Conservation (phyloP, 2,797 vertebrate species). For the Manis javanica region DNA sequence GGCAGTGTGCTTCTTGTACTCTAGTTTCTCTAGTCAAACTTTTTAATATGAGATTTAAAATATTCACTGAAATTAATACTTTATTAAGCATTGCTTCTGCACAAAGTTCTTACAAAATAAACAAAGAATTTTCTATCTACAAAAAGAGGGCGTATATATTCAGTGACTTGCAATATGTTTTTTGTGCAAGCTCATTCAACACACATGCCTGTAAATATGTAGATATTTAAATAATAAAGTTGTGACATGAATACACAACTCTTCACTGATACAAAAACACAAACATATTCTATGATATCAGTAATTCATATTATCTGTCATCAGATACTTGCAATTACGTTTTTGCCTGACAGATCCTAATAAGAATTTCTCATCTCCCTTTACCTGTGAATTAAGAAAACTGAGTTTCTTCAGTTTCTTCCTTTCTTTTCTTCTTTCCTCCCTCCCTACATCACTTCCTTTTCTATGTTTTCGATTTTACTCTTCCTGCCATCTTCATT, state of each 20-base stretch:
- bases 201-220: neutral
- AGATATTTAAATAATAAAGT: neutral
- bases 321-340: neutral
- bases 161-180: neutral
- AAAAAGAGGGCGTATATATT: neutral
- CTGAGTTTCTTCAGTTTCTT: neutral
- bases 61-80: neutral
- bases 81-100: neutral
- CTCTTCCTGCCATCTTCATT: neutral
- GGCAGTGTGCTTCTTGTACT: neutral
- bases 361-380: neutral
- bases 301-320: neutral
- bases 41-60: slow-evolving; percentile 39
- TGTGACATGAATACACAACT: neutral
- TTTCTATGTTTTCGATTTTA: neutral
- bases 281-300: slow-evolving; percentile 4
- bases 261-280: neutral
- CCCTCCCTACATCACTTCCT: neutral
- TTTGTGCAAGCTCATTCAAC: neutral
- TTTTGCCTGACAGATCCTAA: neutral
- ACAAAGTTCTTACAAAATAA: neutral
- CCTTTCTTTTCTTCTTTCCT: neutral
- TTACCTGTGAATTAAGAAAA: neutral
- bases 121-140: neutral
- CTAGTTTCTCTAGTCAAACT: neutral